phyloP scores from a whole-genome alignment of 2,888 invertebrate genomes.

The Protophormia terraenovae region DNA sequence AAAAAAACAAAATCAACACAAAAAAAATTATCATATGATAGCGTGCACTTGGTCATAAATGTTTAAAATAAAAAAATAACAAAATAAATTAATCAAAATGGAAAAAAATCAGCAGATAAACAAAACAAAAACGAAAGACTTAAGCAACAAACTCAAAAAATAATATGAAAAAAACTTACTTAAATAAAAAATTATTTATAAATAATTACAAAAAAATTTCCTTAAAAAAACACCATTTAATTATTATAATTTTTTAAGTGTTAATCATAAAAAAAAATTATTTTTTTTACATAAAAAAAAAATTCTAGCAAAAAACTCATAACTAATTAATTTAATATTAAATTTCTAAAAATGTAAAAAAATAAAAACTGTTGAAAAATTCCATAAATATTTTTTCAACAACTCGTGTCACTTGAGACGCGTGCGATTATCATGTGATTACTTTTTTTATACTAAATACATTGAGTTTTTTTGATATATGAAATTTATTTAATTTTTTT shows the following conservation, averaged over 20 bases:
- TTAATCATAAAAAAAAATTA: slow-evolving; percentile 56
- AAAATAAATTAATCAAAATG: slow-evolving; percentile 11
- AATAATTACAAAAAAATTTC: slow-evolving; percentile 17
- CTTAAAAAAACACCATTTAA: slow-evolving; percentile 38
- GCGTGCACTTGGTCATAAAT: slow-evolving; percentile 58
- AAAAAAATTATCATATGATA: slow-evolving; percentile 62
- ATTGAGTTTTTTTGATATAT: too few relatives aligned
- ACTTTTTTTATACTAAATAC: not conserved
- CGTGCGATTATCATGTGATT: slow-evolving; percentile 77
- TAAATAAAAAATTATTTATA: not conserved
- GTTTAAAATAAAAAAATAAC: not conserved
- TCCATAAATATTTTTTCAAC: slow-evolving; percentile 33
- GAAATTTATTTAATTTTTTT: too few relatives aligned
- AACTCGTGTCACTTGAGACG: slow-evolving; percentile 79
- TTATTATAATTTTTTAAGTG: slow-evolving; percentile 54
- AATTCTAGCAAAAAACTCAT: not conserved
- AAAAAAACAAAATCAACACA: slow-evolving; percentile 25
- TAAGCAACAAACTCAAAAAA: slow-evolving; percentile 73
- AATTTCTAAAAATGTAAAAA: not conserved
- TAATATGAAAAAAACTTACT: not conserved
- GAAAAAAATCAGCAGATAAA: not conserved
- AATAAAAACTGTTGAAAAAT: slow-evolving; percentile 24
- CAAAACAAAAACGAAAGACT: slow-evolving; percentile 71
- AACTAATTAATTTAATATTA: slow-evolving; percentile 33
- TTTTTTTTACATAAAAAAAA: slow-evolving; percentile 3